Evolutionary conservation across 1,140 invertebrate species (phyloP).

Genomic region (Drosophila simulans): DNA sequence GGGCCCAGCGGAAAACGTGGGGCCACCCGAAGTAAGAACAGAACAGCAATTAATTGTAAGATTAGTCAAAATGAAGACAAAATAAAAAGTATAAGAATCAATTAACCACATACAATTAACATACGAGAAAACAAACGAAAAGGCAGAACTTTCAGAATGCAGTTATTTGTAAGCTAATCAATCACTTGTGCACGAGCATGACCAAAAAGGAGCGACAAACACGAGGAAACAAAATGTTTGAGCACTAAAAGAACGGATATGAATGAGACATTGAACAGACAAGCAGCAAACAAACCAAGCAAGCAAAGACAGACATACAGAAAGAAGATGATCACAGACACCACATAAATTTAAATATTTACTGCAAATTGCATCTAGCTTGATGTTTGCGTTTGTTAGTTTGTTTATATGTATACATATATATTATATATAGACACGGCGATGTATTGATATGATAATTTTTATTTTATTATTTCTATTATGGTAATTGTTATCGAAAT

Average conservation of each 20-base stretch:
- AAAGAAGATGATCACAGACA: conserved; percentile 12
- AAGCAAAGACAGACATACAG: conserved; percentile 35
- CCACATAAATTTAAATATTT: conserved; percentile 32
- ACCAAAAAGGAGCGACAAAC: conserved; percentile 49
- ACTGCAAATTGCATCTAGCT: conserved; percentile 47
- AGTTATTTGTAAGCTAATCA: conserved; percentile 67
- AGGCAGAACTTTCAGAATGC: conserved; percentile 60
- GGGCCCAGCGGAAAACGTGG: conserved; percentile 11
- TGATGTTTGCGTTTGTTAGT: conserved; percentile 63
- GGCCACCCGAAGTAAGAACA: conserved; percentile 69
- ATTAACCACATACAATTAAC: conserved; percentile 43
- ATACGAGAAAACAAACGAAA: conserved; percentile 38
- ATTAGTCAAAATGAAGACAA: conserved; percentile 80
- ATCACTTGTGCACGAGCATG: conserved; percentile 61
- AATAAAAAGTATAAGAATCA: conserved; percentile 51
- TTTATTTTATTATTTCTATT: conserved; percentile 80
- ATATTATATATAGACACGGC: conserved; percentile 54
- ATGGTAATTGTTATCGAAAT: conserved; percentile 83
- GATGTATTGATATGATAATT: conserved; percentile 68
- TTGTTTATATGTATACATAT: conserved; percentile 51
- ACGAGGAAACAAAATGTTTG: conserved; percentile 27
- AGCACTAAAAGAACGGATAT: conserved; percentile 28
- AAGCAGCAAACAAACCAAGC: conserved; percentile 42
- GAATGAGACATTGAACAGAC: conserved; percentile 32
- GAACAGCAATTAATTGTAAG: conserved; percentile 83